Evolutionary conservation across 2,888 invertebrate genomes (phyloP).

Genomic region (Oligia strigilis): DNA sequence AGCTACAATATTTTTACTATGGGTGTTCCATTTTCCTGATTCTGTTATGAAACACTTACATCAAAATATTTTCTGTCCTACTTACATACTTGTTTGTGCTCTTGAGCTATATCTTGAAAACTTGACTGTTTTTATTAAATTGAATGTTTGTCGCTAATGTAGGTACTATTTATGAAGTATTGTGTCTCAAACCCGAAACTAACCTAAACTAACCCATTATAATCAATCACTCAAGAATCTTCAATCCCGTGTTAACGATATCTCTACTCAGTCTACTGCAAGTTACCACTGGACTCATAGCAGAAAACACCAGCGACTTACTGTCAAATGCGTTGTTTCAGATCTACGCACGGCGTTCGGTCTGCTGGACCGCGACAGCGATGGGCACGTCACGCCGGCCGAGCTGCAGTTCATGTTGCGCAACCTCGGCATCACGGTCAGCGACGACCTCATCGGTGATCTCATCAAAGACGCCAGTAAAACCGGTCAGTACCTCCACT

Average conservation of each 20-base stretch:
- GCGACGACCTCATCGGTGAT: conserved; percentile 93
- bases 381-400: conserved; percentile 93
- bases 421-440: conserved; percentile 94
- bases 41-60: conserved; percentile 36
- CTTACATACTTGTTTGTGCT: conserved; percentile 21
- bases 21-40: conserved; percentile 32
- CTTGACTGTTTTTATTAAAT: conserved; percentile 18
- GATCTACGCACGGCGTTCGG: conserved; percentile 95
- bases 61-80: conserved; percentile 24
- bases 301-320: background rate
- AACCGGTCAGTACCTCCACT: conserved; percentile 89
- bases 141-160: background rate
- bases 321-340: conserved; percentile 78
- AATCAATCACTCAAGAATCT: background rate
- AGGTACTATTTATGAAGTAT: background rate
- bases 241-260: background rate
- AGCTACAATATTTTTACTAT: conserved; percentile 26
- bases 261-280: background rate
- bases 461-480: conserved; percentile 94
- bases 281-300: background rate
- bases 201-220: background rate
- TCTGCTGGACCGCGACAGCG: conserved; percentile 94
- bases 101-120: conserved; percentile 17
- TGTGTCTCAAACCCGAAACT: background rate
- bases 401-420: conserved; percentile 95